Evolutionary conservation across 2,797 vertebrate genomes (phyloP), one percentile per base, ranked within the genome.

Genomic region (Enteromius mattozi): DNA sequence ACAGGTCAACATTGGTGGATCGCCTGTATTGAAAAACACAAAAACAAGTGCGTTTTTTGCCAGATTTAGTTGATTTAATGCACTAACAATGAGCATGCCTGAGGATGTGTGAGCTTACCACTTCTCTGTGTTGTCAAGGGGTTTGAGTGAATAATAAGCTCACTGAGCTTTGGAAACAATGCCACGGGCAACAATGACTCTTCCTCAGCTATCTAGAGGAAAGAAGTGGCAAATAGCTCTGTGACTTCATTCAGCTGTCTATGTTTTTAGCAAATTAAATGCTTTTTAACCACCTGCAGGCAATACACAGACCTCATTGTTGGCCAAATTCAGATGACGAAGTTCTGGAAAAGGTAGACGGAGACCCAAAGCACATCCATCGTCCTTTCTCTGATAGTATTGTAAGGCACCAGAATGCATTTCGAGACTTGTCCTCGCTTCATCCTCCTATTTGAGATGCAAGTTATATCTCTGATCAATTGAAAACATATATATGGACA

Each of bases 81-180:
- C 33, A 68, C 8, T 24, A 5, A 71, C 33, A 81, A 81, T 33
- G 3, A 72, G 47, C 27, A 35, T 59, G 16, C 49, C 7, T 1
- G 12, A 69, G 16, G 47, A 47, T 42, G 68, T 59, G 37, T 51
- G 51, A 59, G 49, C 35, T 47, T 94, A 97, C 97, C 96, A 30
- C 92, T 94, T 42, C 87, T 94, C 37, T 83, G 90, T 6, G 90
- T 93, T 84, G 94, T 95, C 72, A 97, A 87, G 21, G 96, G 96
- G 91, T 99, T 98, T 90, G 94, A 95, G 85, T 95, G 92, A 85
- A 98, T 95, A 19, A 95, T 89, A 37, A 98, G 91, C 90, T 97
- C 94, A 17, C 51, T 86, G 78, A 98, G 95, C 70, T 88, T 92
- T 0, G 95, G 96, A 90, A 98, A 96, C 84, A 97, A 92, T 86